Evolutionary conservation across 1,140 invertebrate species (phyloP).

Genomic region (Latrodectus geometricus): DNA sequence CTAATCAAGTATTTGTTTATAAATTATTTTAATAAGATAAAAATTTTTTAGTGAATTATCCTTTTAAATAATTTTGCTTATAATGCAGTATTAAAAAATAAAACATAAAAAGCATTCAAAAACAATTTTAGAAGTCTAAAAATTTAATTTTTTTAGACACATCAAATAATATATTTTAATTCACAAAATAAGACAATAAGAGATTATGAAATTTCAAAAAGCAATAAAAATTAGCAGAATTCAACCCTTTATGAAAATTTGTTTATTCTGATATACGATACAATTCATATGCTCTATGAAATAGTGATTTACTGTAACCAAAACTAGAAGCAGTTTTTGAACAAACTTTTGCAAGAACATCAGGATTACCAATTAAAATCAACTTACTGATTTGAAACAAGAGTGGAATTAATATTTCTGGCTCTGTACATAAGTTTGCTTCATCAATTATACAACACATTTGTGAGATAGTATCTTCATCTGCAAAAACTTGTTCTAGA

Average conservation of each 20-base stretch:
- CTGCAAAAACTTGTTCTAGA: slow-evolving; percentile 11
- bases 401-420: slow-evolving; percentile 52
- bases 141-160: not conserved
- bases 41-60: too few species aligned
- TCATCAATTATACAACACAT: slow-evolving; percentile 57
- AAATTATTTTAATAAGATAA: too few species aligned
- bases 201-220: not conserved
- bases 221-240: not conserved
- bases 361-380: slow-evolving; percentile 56
- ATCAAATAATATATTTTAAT: not conserved
- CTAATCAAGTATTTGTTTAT: too few species aligned
- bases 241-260: not conserved
- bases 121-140: not conserved
- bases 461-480: slow-evolving; percentile 3
- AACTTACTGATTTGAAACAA: slow-evolving; percentile 51
- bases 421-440: slow-evolving; percentile 50
- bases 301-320: slow-evolving; percentile 35
- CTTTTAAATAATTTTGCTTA: too few species aligned
- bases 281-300: slow-evolving; percentile 52
- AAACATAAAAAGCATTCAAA: not conserved
- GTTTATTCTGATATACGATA: slow-evolving; percentile 27
- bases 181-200: not conserved
- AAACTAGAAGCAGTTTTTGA: slow-evolving; percentile 29
- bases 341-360: slow-evolving; percentile 45
- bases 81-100: not conserved